Evolutionary conservation across 2,797 vertebrate species (phyloP).

Genomic region (Acropternis orthonyx): DNA sequence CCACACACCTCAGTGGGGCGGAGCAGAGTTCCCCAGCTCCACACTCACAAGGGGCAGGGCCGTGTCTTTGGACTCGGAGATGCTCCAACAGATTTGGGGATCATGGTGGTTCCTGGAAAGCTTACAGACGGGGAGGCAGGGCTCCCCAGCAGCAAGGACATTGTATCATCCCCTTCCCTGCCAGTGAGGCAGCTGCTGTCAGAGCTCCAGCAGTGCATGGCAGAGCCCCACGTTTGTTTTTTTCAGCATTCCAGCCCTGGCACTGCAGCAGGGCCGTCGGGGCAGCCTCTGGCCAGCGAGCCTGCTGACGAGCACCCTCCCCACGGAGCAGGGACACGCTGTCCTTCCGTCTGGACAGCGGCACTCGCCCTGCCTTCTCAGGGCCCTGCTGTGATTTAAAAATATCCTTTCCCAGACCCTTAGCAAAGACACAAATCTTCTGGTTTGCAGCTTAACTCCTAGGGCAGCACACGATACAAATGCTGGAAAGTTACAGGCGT

Average conservation of each 20-base stretch:
- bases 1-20: fast-evolving
- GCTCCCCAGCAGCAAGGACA: fast-evolving
- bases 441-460: not conserved
- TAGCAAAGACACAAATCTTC: not conserved
- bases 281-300: not conserved
- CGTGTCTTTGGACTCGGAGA: not conserved
- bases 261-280: not conserved
- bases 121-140: fast-evolving
- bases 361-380: not conserved
- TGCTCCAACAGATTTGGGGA: not conserved
- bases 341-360: fast-evolving
- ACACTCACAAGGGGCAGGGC: fast-evolving
- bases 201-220: not conserved
- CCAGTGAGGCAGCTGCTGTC: not conserved
- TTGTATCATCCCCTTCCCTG: not conserved
- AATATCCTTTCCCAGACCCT: constrained; percentile 8
- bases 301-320: fast-evolving
- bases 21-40: fast-evolving
- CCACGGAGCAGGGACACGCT: fast-evolving
- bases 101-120: fast-evolving
- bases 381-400: not conserved
- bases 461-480: not conserved
- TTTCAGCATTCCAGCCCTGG: not conserved
- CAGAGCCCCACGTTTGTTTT: not conserved
- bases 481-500: not conserved